A percentile compares a stretch with the other conserved stretches of the same genome.
Conservation (phyloP, 37 sponge, comb jelly and placozoan species). For the Bolinopsis microptera region DNA sequence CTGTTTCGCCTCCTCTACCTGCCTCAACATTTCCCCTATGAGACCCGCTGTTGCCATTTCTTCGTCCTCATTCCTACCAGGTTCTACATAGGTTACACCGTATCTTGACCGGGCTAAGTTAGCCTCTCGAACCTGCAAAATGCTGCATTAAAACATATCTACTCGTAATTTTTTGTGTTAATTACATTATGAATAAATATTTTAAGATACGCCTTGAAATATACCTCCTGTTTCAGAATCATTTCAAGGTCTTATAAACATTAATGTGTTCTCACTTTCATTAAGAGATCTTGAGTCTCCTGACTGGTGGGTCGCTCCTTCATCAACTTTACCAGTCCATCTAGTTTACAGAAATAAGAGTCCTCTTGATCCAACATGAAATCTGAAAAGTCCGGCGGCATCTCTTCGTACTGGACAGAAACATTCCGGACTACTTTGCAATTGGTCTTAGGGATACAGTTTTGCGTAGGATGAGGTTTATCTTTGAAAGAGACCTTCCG, state of each 20-base stretch:
- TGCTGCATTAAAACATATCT: too few species aligned
- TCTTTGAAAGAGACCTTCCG: neutral
- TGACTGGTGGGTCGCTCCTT: slow-evolving; percentile 5
- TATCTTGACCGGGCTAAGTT: neutral
- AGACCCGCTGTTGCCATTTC: neutral
- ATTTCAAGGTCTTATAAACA: too few species aligned
- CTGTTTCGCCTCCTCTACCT: slow-evolving; percentile 11
- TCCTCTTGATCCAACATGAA: slow-evolving; percentile 31
- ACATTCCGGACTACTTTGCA: neutral
- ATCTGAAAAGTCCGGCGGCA: slow-evolving; percentile 22
- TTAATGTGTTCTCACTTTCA: too few species aligned
- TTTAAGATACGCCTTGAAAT: too few species aligned
- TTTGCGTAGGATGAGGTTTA: neutral
- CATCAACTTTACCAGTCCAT: slow-evolving; percentile 14
- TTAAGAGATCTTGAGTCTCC: neutral
- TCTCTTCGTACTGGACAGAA: slow-evolving; percentile 40
- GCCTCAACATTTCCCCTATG: neutral
- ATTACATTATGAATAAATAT: too few species aligned
- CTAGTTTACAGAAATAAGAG: slow-evolving; percentile 40
- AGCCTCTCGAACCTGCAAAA: slow-evolving; percentile 2
- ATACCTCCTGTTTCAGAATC: too few species aligned
- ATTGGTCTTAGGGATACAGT: neutral
- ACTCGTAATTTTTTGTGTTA: too few species aligned
- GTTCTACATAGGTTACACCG: slow-evolving; percentile 47
- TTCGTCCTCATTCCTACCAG: slow-evolving; percentile 19